Percentiles rank a stretch among this genome's conserved stretches.
Evolutionary conservation across 2,797 vertebrate genomes (phyloP).

Genomic region (Phyllotis vaccarum): DNA sequence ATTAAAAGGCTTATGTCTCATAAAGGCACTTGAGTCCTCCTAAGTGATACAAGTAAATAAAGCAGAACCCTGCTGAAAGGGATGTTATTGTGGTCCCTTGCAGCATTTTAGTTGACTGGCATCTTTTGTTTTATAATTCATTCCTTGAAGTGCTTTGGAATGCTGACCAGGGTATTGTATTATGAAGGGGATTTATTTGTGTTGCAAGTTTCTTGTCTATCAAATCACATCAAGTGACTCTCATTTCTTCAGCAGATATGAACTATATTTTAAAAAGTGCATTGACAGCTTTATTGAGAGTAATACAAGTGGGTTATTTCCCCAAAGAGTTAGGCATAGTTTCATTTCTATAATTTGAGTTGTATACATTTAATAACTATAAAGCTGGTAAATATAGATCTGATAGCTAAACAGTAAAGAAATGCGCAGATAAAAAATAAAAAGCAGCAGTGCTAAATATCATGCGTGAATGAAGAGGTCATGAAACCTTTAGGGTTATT

Average conservation of each 20-base stretch:
- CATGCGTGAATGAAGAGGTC: neutral
- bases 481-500: neutral
- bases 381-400: constrained; percentile 58
- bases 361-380: constrained; percentile 80
- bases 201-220: constrained; percentile 84
- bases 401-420: constrained; percentile 25
- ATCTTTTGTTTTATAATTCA: constrained; percentile 69
- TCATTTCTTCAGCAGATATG: constrained; percentile 86
- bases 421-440: constrained; percentile 45
- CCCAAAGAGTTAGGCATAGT: constrained; percentile 83
- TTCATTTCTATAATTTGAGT: constrained; percentile 83
- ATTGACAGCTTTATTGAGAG: constrained; percentile 84
- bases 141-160: constrained; percentile 78
- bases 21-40: constrained; percentile 53
- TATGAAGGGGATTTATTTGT: constrained; percentile 85
- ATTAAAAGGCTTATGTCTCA: constrained; percentile 64
- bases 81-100: constrained; percentile 41
- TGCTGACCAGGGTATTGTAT: constrained; percentile 84
- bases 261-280: constrained; percentile 80
- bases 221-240: constrained; percentile 78
- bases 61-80: constrained; percentile 54
- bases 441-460: neutral
- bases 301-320: constrained; percentile 88
- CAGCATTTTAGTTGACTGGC: constrained; percentile 59
- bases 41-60: constrained; percentile 58